Conservation (phyloP, 2,888 invertebrate genomes). For the Meteorus colon region DNA sequence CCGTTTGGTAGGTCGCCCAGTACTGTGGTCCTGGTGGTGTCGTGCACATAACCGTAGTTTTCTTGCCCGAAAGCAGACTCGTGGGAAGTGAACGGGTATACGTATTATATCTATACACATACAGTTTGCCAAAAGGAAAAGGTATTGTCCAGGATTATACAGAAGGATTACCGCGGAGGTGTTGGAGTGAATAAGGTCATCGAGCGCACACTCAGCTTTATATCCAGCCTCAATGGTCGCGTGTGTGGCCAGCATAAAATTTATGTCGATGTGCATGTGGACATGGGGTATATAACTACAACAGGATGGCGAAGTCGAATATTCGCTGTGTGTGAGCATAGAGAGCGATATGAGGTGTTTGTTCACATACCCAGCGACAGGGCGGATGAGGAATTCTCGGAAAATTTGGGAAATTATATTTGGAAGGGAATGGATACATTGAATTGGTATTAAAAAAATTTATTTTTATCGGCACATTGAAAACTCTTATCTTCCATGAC, state of each 20-base stretch:
- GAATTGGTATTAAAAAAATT: background rate
- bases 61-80: slow-evolving; percentile 43
- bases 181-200: slow-evolving; percentile 54
- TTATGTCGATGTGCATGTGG: slow-evolving; percentile 57
- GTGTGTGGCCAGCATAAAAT: slow-evolving; percentile 49
- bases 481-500: background rate
- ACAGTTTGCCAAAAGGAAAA: slow-evolving; percentile 59
- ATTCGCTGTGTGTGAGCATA: slow-evolving; percentile 30
- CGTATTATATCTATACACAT: slow-evolving; percentile 17
- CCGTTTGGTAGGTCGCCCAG: slow-evolving; percentile 57
- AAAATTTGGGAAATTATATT: background rate
- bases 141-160: slow-evolving; percentile 64
- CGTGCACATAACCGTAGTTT: slow-evolving; percentile 47
- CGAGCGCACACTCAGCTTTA: slow-evolving; percentile 48
- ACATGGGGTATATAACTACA: background rate
- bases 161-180: slow-evolving; percentile 61
- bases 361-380: slow-evolving; percentile 1
- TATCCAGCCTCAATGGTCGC: slow-evolving; percentile 1
- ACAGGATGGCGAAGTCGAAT: slow-evolving; percentile 41
- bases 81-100: slow-evolving; percentile 31
- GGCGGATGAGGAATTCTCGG: background rate
- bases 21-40: slow-evolving; percentile 47
- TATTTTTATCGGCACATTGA: background rate
- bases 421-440: background rate
- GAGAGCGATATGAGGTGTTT: slow-evolving; percentile 24